phyloP scores from a whole-genome alignment of 1,140 invertebrate genomes.

The Eumeta japonica region DNA sequence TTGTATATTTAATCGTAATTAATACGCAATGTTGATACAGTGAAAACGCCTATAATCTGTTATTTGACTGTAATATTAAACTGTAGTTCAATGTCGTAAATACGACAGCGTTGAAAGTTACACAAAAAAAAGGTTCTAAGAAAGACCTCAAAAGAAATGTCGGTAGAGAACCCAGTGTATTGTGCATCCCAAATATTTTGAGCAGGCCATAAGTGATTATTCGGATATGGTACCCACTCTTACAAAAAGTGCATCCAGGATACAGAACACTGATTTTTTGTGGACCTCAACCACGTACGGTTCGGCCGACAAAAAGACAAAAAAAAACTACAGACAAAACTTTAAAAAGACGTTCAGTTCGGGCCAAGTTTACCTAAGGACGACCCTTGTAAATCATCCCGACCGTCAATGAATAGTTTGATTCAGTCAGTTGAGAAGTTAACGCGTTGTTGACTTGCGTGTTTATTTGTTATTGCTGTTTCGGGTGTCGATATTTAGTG shows the following conservation, averaged over 20 bases:
- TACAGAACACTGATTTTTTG: constrained; percentile 48
- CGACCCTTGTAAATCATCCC: constrained; percentile 57
- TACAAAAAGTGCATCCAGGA: constrained; percentile 50
- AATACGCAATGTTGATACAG: neutral
- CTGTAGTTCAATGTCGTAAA: no score
- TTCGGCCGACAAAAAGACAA: constrained; percentile 41
- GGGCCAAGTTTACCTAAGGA: constrained; percentile 52
- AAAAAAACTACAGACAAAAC: constrained; percentile 45
- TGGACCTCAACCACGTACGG: constrained; percentile 24
- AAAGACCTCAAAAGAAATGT: constrained; percentile 39
- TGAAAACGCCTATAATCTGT: no score
- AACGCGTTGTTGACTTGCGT: constrained; percentile 42
- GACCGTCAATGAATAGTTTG: constrained; percentile 38
- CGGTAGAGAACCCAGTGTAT: constrained; percentile 28
- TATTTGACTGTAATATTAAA: no score
- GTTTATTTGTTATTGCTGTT: constrained; percentile 41
- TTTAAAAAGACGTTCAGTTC: constrained; percentile 53
- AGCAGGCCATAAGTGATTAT: constrained; percentile 51
- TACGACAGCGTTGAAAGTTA: no score
- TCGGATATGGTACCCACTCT: constrained; percentile 52
- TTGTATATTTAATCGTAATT: constrained; percentile 6
- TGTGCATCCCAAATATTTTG: constrained; percentile 54
- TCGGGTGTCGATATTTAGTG: constrained; percentile 33
- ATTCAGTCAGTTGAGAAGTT: constrained; percentile 7
- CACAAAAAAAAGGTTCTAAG: constrained; percentile 32